These are phyloP conservation scores for Typhlomys cinereus DNA, from an alignment of 2,113 vertebrate species.

Conservation along the genomic window DNA sequence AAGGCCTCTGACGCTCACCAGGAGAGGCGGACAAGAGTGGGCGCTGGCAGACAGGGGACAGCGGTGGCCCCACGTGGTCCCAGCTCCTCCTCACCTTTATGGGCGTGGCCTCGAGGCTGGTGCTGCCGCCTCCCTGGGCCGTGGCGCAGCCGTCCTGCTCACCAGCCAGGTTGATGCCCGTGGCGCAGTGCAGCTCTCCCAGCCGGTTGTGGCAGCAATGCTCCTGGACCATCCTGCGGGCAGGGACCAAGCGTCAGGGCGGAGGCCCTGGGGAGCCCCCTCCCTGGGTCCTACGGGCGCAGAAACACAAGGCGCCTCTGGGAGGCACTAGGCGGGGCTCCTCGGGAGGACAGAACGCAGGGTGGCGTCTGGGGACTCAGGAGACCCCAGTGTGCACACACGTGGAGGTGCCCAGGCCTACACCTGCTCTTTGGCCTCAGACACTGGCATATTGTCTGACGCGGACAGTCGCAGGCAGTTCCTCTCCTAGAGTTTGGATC, in stretches of 20 bases:
- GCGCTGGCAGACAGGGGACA: background rate
- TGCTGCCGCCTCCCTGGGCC: background rate
- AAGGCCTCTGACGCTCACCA: background rate
- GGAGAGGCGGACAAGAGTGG: background rate
- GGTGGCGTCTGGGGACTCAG: fast-evolving
- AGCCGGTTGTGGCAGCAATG: constrained; percentile 92
- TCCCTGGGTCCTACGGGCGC: background rate
- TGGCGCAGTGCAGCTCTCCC: constrained; percentile 90
- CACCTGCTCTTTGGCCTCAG: no score
- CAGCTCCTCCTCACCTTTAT: constrained; percentile 90
- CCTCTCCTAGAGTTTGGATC: no score
- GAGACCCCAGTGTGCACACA: background rate
- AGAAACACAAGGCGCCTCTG: background rate
- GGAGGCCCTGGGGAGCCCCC: background rate
- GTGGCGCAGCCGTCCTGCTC: constrained; percentile 85
- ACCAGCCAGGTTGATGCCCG: constrained; percentile 89
- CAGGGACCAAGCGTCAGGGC: background rate
- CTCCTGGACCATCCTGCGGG: constrained; percentile 91
- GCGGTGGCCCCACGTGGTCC: background rate
- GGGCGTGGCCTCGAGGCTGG: constrained; percentile 88
- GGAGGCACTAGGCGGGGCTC: background rate
- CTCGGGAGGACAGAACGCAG: background rate
- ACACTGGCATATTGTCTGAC: no score
- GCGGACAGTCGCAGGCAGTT: no score
- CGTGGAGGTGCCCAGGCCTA: no score